Evolutionary conservation across 1,140 invertebrate genomes (phyloP), one percentile per base, ranked within the genome.

Genomic region (Danaus plexippus): DNA sequence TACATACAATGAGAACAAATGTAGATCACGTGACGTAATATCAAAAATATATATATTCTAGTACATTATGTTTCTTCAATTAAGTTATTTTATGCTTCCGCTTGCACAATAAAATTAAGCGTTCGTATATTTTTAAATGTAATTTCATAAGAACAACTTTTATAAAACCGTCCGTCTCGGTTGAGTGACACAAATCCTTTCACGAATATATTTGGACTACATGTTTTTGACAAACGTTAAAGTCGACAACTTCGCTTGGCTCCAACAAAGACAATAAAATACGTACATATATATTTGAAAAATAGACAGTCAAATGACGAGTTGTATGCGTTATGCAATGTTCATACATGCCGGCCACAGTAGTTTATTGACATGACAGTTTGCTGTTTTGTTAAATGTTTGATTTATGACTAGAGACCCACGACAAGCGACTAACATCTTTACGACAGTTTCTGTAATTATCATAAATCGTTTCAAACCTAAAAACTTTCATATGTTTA

Each of bases 351-450:
- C 47, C 22, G 60, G 49, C 53, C 63, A 64, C 64, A 67, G 64
- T 63, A 62, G 50, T 68, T 75, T 75, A 73, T 75, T 71, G 72
- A 70, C 59, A 61, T 65, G 70, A 73, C 74, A 76, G 66, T 54
- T 52, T 43, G 59, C 52, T 54, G 52, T 63, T 64, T 65, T 62
- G 59, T 66, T 71, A 75, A 77, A 73, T 68, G 71, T 73, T 66
- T 77, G 71, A 77, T 77, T 75, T 77, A 77, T 59, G 63, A 50
- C 43, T 46, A 57, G 47, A 56, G 57, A 63, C 60, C 22, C 22
- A 32, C 22, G 22, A 32, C 22, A 32, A 61, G 43, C 44, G 54
- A 50, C 42, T 58, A 49, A 46, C 54, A 55, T 55, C 47, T 68
- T 68, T 66, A 68, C 63, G 62, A 66, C 41, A 53, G 53, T 65